Base-by-base conservation (phyloP, 2,113 vertebrate genomes). In the Hemibates koningsi region DNA sequence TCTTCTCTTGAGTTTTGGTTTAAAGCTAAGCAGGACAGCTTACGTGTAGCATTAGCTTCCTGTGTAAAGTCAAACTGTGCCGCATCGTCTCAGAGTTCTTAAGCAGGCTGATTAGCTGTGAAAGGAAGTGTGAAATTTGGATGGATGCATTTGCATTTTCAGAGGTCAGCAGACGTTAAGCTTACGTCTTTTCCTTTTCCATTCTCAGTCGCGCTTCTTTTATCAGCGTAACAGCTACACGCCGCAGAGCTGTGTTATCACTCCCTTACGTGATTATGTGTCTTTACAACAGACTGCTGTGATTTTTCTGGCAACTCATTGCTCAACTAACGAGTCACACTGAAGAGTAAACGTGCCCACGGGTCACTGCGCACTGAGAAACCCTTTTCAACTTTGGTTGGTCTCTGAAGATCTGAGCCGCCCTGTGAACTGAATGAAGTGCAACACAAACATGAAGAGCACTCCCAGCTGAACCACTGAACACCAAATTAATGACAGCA, bases 121-220 rank as follows among this genome's bases (percentile, higher is more conserved):
- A 4, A 12, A 54, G 21, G 3, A 6, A 48, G 3, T 2, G 66
- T 24, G 9, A 27, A 21, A 27, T 52, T 13, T 24, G n/a, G 29
- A 52, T 14, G 34, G 56, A 29, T 41, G 14, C 36, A 2, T 9
- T 38, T n/a, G 34, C 63, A 6, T 11, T n/a, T 76, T 5, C 14
- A 11, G n/a, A n/a, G 24, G 8, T 13, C 12, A 12, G 38, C 54
- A 59, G 41, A 17, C 29, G 6, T 6, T 9, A 4, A 84, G 11
- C 21, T 7, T 8, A 9, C 38, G 21, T 73, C 13, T 10, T 14
- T 41, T 41, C 66, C 7, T 73, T 73, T 45, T 41, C 17, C 48
- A 6, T 38, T 38, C 45, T 50, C 38, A 32, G n/a, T 14, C 1
- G 3, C 0, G 5, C 4, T 0, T 36, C 81, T 66, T 50, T 38